Conservation (phyloP, 2,797 vertebrate genomes). For the Phylloscopus collybita region DNA sequence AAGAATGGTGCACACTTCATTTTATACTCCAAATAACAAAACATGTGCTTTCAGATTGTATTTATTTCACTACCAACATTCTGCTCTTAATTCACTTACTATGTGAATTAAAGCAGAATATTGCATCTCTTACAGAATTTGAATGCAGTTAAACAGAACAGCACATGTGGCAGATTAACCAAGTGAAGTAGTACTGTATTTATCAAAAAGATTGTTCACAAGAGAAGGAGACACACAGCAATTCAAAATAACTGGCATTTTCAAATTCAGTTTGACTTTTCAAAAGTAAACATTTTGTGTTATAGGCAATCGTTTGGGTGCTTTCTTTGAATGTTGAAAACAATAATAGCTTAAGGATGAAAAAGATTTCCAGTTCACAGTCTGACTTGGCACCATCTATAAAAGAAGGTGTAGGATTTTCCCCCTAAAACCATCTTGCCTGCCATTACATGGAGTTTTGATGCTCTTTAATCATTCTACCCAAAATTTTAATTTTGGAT, state of each 20-base stretch:
- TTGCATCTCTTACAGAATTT: not conserved
- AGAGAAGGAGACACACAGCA: not conserved
- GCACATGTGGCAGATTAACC: not conserved
- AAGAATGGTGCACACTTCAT: not conserved
- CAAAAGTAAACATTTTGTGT: not conserved
- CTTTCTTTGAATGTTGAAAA: not conserved
- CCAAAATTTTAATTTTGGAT: not conserved
- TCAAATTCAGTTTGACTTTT: slow-evolving; percentile 10
- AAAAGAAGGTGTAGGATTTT: not conserved
- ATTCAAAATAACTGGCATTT: not conserved
- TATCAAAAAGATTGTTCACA: not conserved
- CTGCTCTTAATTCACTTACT: not conserved
- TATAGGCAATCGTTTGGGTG: not conserved
- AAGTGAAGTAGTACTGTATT: not conserved
- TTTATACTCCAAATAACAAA: not conserved
- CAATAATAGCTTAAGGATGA: not conserved
- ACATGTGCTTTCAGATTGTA: not conserved
- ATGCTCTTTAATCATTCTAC: not conserved
- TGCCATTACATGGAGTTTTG: not conserved
- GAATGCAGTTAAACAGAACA: not conserved
- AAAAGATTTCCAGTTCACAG: not conserved
- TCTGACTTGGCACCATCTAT: not conserved
- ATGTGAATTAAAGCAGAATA: not conserved
- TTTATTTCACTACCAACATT: not conserved
- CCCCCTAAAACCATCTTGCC: not conserved